These are phyloP conservation scores for Drosophila yakuba DNA, from an alignment of 1,140 invertebrate species.

Conservation along the genomic window DNA sequence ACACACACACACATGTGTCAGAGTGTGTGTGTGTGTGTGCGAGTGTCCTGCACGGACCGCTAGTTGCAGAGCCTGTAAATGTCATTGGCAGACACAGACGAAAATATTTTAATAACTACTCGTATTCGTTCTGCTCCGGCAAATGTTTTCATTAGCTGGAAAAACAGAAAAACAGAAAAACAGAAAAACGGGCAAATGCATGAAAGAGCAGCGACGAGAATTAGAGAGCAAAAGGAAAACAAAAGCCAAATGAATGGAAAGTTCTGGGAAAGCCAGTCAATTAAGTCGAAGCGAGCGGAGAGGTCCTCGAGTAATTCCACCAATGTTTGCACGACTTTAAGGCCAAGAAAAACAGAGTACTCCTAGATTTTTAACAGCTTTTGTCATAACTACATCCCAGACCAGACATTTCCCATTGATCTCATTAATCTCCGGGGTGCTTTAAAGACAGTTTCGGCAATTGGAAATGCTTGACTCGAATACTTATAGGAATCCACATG, in stretches of 20 bases:
- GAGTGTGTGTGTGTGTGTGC: slow-evolving; percentile 9
- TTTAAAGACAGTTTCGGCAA: slow-evolving; percentile 24
- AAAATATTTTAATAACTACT: slow-evolving; percentile 80
- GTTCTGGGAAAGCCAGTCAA: slow-evolving; percentile 33
- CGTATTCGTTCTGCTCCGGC: slow-evolving; percentile 52
- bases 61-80: slow-evolving; percentile 60
- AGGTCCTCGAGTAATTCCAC: slow-evolving; percentile 18
- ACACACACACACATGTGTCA: background rate
- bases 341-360: background rate
- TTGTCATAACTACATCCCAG: background rate
- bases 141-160: slow-evolving; percentile 79
- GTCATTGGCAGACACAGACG: slow-evolving; percentile 60
- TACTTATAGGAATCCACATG: background rate
- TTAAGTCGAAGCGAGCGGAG: slow-evolving; percentile 21
- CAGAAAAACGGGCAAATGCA: background rate
- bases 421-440: slow-evolving; percentile 25
- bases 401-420: slow-evolving; percentile 6
- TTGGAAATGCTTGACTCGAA: slow-evolving; percentile 8
- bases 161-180: slow-evolving; percentile 38
- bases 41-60: slow-evolving; percentile 37
- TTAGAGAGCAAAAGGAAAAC: slow-evolving; percentile 13
- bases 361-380: slow-evolving; percentile 16
- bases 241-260: slow-evolving; percentile 35
- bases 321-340: slow-evolving; percentile 33
- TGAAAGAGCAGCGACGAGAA: background rate